Conservation (phyloP, 2,888 invertebrate species). For the Cheilosia impressa region DNA sequence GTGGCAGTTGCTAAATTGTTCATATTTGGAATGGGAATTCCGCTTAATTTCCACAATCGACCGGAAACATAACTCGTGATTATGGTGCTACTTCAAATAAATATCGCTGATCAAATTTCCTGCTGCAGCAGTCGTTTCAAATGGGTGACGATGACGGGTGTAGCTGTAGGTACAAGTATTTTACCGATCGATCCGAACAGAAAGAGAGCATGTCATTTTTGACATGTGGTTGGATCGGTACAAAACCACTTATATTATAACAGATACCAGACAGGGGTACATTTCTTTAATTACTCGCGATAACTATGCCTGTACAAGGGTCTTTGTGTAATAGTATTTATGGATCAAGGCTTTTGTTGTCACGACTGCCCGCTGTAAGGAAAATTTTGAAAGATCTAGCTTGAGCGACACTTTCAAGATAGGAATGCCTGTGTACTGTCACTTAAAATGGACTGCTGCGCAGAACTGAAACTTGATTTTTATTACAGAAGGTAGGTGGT, state of each 20-base stretch:
- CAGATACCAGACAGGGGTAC: not conserved
- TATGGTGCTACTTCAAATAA: conserved; percentile 16
- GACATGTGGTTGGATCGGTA: conserved; percentile 53
- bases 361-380: not conserved
- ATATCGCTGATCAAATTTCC: conserved; percentile 14
- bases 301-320: conserved; percentile 2
- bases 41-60: conserved; percentile 21
- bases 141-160: not conserved
- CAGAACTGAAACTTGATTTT: too few species aligned
- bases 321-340: conserved; percentile 48
- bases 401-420: conserved; percentile 23
- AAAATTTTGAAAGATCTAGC: conserved; percentile 12
- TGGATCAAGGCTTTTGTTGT: conserved; percentile 55
- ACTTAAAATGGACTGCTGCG: conserved; percentile 2
- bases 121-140: conserved; percentile 2
- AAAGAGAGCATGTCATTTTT: conserved; percentile 36
- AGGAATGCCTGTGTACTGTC: not conserved
- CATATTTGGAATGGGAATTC: conserved; percentile 23
- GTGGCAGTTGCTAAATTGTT: conserved; percentile 23
- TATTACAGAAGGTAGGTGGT: too few species aligned
- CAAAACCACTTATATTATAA: conserved; percentile 26
- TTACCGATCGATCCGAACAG: conserved; percentile 20
- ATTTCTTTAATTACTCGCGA: conserved; percentile 5
- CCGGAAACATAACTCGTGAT: conserved; percentile 49
- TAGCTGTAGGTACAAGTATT: not conserved